phyloP scores from a whole-genome alignment of 2,797 vertebrate genomes.

The Nyctalus aviator region DNA sequence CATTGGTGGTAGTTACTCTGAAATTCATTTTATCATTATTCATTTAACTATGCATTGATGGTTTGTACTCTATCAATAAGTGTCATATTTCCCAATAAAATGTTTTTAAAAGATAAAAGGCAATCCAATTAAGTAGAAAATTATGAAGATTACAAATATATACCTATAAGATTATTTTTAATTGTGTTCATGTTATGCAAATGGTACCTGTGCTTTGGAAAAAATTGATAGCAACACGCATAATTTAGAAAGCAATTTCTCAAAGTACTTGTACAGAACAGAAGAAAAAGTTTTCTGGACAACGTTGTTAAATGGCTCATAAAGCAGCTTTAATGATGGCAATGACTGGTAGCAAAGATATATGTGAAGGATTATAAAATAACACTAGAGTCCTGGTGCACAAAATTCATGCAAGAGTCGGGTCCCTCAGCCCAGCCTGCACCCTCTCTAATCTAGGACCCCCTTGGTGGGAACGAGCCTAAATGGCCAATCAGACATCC shows the following conservation, averaged over 20 bases:
- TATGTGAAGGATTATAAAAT: neutral
- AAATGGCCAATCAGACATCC: no score
- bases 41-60: neutral
- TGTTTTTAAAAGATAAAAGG: neutral
- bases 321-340: neutral
- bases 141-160: constrained; percentile 14
- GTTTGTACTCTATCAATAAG: neutral
- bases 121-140: constrained; percentile 31
- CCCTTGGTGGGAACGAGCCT: no score
- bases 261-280: neutral
- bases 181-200: constrained; percentile 12
- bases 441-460: no score
- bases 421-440: no score
- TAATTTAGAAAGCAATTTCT: constrained; percentile 11
- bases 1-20: neutral
- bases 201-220: constrained; percentile 18
- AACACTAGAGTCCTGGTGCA: neutral
- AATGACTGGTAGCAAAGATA: neutral
- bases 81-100: constrained; percentile 3
- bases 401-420: no score
- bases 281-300: neutral
- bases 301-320: neutral
- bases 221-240: constrained; percentile 11
- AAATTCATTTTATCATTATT: constrained; percentile 48
- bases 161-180: neutral